Evolutionary conservation across 1,140 invertebrate genomes (phyloP), one percentile per base, ranked within the genome.

Genomic region (Pseudomyrmex flavicornis): DNA sequence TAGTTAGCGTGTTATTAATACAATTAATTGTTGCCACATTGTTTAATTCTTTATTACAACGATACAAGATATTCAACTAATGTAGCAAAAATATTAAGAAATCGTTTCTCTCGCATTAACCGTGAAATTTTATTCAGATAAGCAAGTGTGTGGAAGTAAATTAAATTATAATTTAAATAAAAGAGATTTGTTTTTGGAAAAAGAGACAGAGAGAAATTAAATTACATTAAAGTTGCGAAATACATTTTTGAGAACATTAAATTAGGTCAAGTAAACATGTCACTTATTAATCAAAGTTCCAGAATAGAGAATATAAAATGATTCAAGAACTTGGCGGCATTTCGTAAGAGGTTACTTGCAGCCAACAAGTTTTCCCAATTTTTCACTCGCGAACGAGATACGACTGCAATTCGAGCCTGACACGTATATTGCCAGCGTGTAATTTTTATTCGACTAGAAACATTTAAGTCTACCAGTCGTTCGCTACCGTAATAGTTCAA

Each of bases 401-500:
- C 35, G 26, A 17, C 7, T 61, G 46, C n/a, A 70, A 69, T 84
- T 79, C 72, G n/a, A 8, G 10, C 63, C 35, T 35, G 35, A 35
- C 35, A 35, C 7, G 5, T 35, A 35, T 35, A 35, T 35, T 35
- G 35, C 35, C 35, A 59, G 13, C 12, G 22, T 10, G 12, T 0
- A 5, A 54, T 83, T 79, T 89, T 66, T 88, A 35, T 26, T 9
- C 50, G 69, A 88, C 87, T 52, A 66, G 86, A 74, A 63, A 62
- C 86, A 84, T 89, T 89, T 88, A 68, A 46, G 12, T 48, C 46
- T 20, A 56, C 35, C n/a, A 50, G 66, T 10, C 5, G 70, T 20
- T 17, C 13, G 17, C 69, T 20, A 26, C 50, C 58, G 87, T 74
- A 88, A 88, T 85, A 88, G 77, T 85, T 88, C 73, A 88, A 17